A percentile compares a stretch with the other conserved stretches of the same genome.
Evolutionary conservation across 2,113 vertebrate genomes (phyloP).

Genomic region (Paedocypris sp.): DNA sequence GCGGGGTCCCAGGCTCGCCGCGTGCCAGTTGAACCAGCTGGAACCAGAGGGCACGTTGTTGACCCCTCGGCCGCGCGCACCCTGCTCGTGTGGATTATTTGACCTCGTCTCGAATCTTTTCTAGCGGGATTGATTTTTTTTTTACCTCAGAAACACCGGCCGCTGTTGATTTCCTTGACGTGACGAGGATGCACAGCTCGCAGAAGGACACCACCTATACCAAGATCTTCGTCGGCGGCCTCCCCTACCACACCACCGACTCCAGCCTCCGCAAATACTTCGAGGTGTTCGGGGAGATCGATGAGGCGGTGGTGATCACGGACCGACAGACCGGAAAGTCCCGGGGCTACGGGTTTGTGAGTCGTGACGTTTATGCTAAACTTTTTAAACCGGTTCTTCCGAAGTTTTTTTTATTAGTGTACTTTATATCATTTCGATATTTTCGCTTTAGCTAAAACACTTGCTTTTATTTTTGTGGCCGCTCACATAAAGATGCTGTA

Average conservation of each 20-base stretch:
- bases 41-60: not conserved
- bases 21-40: not conserved
- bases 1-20: not conserved
- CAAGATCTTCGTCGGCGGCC: conserved; percentile 92
- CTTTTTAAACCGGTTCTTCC: no score
- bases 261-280: conserved; percentile 95
- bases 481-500: no score
- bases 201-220: conserved; percentile 97
- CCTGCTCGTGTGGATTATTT: not conserved
- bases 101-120: not conserved
- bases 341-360: conserved; percentile 92
- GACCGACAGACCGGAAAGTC: conserved; percentile 93
- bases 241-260: conserved; percentile 94
- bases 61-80: not conserved
- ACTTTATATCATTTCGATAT: no score
- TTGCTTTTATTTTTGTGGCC: no score
- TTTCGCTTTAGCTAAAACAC: no score
- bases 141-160: not conserved
- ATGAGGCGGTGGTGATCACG: conserved; percentile 92
- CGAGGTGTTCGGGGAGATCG: conserved; percentile 93
- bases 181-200: conserved; percentile 82
- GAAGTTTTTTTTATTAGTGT: no score
- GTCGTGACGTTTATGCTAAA: no score
- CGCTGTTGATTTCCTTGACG: conserved; percentile 7
- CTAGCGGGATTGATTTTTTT: not conserved